Evolutionary conservation across 1,140 invertebrate genomes (phyloP).

Genomic region (Pseudachorutes palmiensis): DNA sequence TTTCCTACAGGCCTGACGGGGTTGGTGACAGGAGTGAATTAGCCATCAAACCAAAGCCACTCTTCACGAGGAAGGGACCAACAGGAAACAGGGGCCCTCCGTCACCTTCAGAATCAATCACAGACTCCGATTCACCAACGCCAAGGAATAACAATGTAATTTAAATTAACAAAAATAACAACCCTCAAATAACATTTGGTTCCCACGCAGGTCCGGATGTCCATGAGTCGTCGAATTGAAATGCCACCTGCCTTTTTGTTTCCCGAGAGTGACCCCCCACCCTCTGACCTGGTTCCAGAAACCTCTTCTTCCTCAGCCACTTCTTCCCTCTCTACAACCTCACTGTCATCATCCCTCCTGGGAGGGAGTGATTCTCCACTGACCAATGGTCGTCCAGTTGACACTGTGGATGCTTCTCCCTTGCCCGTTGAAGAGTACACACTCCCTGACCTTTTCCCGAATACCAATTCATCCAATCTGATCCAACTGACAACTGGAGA

Average conservation of each 20-base stretch:
- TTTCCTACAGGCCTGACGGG: neutral
- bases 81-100: no score
- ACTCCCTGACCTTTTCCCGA: constrained; percentile 33
- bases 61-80: constrained; percentile 60
- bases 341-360: constrained; percentile 6
- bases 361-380: no score
- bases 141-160: no score
- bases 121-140: neutral
- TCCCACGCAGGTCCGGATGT: constrained; percentile 53
- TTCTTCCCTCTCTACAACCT: constrained; percentile 39
- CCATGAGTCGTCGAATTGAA: constrained; percentile 64
- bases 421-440: constrained; percentile 32
- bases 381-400: constrained; percentile 5
- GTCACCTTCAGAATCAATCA: neutral
- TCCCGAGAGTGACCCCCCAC: constrained; percentile 60
- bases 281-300: constrained; percentile 50
- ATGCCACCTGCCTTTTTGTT: constrained; percentile 73
- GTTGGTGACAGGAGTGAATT: constrained; percentile 38
- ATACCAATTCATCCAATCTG: constrained; percentile 8
- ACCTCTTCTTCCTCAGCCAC: constrained; percentile 40
- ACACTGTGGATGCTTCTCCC: constrained; percentile 25
- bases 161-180: no score
- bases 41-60: constrained; percentile 67
- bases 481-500: neutral
- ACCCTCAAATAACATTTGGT: no score